A percentile compares a stretch with the other conserved stretches of the same genome.
Evolutionary conservation across 2,888 invertebrate species (phyloP).

Genomic region (Polylopha cassiicola): DNA sequence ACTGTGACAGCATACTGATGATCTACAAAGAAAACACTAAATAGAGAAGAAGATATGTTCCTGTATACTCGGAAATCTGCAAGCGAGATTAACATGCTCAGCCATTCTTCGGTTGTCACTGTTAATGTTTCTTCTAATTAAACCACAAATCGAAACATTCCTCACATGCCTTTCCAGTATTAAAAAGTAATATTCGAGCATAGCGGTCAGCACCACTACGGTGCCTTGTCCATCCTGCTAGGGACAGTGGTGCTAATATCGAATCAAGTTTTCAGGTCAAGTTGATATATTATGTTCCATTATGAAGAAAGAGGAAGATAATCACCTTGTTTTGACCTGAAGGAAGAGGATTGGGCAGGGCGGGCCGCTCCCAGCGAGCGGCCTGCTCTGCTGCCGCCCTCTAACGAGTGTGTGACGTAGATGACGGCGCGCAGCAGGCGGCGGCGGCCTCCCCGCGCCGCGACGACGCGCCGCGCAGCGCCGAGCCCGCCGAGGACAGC

Average conservation of each 20-base stretch:
- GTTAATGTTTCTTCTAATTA: constrained; percentile 13
- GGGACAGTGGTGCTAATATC: constrained; percentile 69
- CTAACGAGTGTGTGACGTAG: constrained; percentile 54
- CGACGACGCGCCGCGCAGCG: constrained; percentile 28
- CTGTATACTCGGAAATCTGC: constrained; percentile 9
- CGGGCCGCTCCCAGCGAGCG: constrained; percentile 63
- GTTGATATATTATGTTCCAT: constrained; percentile 45
- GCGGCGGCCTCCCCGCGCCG: constrained; percentile 41
- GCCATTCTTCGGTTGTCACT: constrained; percentile 10
- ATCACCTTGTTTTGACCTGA: constrained; percentile 27
- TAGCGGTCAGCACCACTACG: constrained; percentile 42
- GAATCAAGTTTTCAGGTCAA: constrained; percentile 76
- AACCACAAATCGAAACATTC: constrained; percentile 27
- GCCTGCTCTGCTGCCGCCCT: constrained; percentile 62
- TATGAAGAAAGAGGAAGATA: constrained; percentile 40
- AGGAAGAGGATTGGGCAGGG: constrained; percentile 46
- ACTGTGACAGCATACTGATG: constrained; percentile 25
- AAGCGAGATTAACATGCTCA: constrained; percentile 7
- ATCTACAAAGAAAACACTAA: constrained; percentile 25
- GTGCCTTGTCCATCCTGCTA: constrained; percentile 43
- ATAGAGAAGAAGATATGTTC: constrained; percentile 30
- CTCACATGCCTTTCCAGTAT: constrained; percentile 30
- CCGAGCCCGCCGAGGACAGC: constrained; percentile 43
- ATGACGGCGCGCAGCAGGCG: constrained; percentile 56
- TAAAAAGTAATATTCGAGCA: constrained; percentile 41